Evolutionary conservation across 2,888 invertebrate species (phyloP).

Genomic region (Drosophila sordidula): DNA sequence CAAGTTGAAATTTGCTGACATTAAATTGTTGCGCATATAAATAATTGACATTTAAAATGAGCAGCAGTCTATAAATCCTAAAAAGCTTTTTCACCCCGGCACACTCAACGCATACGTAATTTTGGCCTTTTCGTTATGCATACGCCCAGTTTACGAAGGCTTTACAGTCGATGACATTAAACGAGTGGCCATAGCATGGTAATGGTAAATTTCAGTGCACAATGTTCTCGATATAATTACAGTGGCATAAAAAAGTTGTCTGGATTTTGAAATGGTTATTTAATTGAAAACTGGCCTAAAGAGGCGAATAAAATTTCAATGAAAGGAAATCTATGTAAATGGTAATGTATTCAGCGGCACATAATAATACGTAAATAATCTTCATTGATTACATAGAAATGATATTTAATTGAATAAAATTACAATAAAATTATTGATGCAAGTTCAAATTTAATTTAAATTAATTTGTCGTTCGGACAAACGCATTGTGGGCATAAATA

Average conservation of each 20-base stretch:
- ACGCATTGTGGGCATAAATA: not conserved
- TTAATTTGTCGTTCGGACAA: not conserved
- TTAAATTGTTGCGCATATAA: slow-evolving; percentile 59
- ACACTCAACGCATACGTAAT: slow-evolving; percentile 37
- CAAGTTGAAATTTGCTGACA: slow-evolving; percentile 54
- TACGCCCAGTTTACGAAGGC: slow-evolving; percentile 55
- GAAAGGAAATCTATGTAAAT: slow-evolving; percentile 21
- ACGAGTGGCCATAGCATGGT: slow-evolving; percentile 20
- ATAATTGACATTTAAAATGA: slow-evolving; percentile 74
- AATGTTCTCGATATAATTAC: slow-evolving; percentile 64
- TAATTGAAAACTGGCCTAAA: slow-evolving; percentile 47
- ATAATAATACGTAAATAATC: slow-evolving; percentile 8
- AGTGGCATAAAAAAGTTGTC: slow-evolving; percentile 44
- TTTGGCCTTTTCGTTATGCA: slow-evolving; percentile 33
- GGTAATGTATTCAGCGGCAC: slow-evolving; percentile 2
- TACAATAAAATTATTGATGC: too few species aligned
- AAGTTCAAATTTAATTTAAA: not conserved
- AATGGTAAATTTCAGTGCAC: slow-evolving; percentile 27
- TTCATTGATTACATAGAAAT: not conserved
- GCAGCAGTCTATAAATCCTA: slow-evolving; percentile 16
- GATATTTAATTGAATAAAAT: not conserved
- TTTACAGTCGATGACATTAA: slow-evolving; percentile 33
- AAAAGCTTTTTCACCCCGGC: slow-evolving; percentile 40
- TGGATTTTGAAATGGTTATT: slow-evolving; percentile 39
- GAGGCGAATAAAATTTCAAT: slow-evolving; percentile 37